Base-by-base conservation (phyloP, 2,888 invertebrate species). In the Acronicta leporina region DNA sequence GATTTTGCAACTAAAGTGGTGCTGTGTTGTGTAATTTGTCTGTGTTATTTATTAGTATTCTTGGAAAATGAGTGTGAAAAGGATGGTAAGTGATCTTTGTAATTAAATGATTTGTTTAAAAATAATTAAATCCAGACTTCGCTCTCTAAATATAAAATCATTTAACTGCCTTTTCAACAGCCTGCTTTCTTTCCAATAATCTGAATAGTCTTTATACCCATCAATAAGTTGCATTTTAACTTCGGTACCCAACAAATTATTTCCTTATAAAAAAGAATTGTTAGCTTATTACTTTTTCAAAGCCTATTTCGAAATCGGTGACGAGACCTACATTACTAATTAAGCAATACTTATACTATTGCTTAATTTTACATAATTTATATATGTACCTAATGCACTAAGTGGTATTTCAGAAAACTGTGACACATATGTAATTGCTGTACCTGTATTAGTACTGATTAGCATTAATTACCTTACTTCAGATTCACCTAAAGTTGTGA, bases 1-100 rank as follows among this genome's bases (percentile, higher is more conserved):
- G 80, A 80, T 84, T 88, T 85, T 79, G 83, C 85, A 82, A 78
- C 86, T 78, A 75, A 75, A 84, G 85, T 86, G 83, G 71, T 81
- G 85, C 73, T 67, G 73, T 77, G 70, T 67, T 67, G 73, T 77
- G 70, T 67, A 45, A 63, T 67, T 68, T 54, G 50, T 59, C 52
- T 77, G 77, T 82, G 77, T 73, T 74, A 77, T 72, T 75, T 73
- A 71, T 67, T 74, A 47, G 77, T 81, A 76, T 73, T 66, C 54
- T 71, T 63, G 30, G 60, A 71, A 71, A 54, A 76, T 75, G 76
- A 77, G 73, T 74, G 77, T 56, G 42, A 74, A 53, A 63, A 77
- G 65, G 63, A 72, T 71, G 68, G 75, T 77, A 51, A 74, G 76
- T 68, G 68, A 35, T 25, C 16, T 47, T 56, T 16, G 10, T 45